These are phyloP conservation scores for Alviniconcha marisindica DNA, from an alignment of 1,140 invertebrate genomes.

Conservation along the genomic window DNA sequence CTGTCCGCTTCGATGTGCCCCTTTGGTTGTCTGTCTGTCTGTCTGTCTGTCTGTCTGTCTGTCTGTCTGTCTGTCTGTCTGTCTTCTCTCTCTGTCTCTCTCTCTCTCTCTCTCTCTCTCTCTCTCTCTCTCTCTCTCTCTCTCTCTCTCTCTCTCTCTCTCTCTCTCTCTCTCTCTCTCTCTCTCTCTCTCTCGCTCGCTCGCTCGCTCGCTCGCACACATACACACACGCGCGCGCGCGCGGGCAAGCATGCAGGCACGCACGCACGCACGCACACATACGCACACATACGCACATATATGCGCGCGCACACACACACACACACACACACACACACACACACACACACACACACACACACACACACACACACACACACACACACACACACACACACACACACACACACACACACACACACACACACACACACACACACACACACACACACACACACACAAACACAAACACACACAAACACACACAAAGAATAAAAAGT, in stretches of 20 bases:
- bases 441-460: neutral
- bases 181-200: neutral
- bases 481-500: no score
- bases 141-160: constrained; percentile 12
- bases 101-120: neutral
- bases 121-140: neutral
- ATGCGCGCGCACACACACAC: neutral
- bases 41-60: no score
- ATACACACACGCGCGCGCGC: no score
- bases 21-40: no score
- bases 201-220: no score
- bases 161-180: constrained; percentile 17
- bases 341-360: constrained; percentile 3
- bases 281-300: neutral
- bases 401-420: neutral
- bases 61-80: constrained; percentile 14
- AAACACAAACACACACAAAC: neutral
- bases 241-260: no score
- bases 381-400: constrained; percentile 19
- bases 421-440: neutral
- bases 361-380: neutral
- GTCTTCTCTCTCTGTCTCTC: neutral
- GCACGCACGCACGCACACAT: no score
- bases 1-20: no score
- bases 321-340: neutral